Conservation (phyloP, 1,140 invertebrate species). For the Drosophila fuyamai region DNA sequence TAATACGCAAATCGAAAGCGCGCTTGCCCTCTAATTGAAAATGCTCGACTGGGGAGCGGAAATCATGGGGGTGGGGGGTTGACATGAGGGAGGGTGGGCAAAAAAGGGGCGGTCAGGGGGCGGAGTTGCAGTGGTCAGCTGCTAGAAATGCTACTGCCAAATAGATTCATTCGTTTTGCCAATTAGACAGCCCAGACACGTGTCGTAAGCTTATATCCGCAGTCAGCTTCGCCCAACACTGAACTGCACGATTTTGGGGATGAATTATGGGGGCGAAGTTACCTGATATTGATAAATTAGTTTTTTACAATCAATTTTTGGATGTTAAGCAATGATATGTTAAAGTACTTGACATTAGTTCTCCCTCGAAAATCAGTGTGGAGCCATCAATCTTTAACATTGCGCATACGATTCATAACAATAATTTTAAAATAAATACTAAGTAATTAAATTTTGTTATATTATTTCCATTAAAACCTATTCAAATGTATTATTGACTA, state of each 20-base stretch:
- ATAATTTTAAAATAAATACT: too few species aligned
- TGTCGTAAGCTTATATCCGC: conserved; percentile 78
- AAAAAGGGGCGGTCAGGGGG: background rate
- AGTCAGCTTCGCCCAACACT: conserved; percentile 35
- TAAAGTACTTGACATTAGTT: too few species aligned
- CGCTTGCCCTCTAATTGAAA: conserved; percentile 80
- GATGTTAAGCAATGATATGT: too few species aligned
- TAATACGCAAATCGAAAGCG: conserved; percentile 83
- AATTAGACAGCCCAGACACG: conserved; percentile 80
- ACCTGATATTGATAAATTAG: conserved; percentile 6
- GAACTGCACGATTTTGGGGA: background rate
- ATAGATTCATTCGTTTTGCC: conserved; percentile 74
- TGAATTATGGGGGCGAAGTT: background rate
- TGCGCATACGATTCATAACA: background rate
- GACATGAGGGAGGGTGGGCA: background rate
- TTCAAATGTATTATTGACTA: too few species aligned
- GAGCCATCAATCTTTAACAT: background rate
- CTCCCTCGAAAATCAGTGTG: too few species aligned
- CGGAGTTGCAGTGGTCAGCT: conserved; percentile 34
- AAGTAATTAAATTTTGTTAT: too few species aligned
- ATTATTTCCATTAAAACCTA: too few species aligned
- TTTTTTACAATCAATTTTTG: background rate
- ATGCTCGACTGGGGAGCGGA: conserved; percentile 52
- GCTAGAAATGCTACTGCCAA: conserved; percentile 29
- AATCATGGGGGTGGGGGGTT: conserved; percentile 1